These are phyloP conservation scores for Apamea anceps DNA, from an alignment of 2,888 invertebrate genomes.

Conservation along the genomic window DNA sequence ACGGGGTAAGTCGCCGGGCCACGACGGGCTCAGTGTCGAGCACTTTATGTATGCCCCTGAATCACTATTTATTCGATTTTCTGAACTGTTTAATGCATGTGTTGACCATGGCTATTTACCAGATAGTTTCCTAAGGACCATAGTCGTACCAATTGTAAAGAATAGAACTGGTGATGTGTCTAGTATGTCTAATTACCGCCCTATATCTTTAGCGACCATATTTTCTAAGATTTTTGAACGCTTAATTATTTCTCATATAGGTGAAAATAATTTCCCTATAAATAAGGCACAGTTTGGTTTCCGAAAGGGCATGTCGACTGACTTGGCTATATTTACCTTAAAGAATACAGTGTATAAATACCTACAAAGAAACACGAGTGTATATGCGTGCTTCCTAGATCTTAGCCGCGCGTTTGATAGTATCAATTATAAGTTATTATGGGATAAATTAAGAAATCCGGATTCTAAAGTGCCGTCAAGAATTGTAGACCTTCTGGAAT, in stretches of 20 bases:
- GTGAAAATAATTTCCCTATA: background rate
- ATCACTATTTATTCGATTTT: background rate
- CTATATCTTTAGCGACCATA: background rate
- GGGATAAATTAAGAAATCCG: too few species aligned
- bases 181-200: background rate
- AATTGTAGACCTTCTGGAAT: too few species aligned
- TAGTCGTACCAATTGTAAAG: background rate
- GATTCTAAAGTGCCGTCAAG: too few species aligned
- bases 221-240: background rate
- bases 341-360: background rate
- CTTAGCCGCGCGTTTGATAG: too few species aligned
- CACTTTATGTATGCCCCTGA: background rate
- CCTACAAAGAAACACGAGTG: conserved; percentile 1
- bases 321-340: background rate
- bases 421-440: too few species aligned
- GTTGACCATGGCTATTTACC: background rate
- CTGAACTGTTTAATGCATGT: background rate
- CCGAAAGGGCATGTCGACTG: background rate
- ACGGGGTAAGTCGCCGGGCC: background rate
- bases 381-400: conserved; percentile 1
- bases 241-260: background rate
- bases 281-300: background rate
- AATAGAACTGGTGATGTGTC: background rate
- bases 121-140: background rate
- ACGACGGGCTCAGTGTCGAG: background rate